Evolutionary conservation across 2,888 invertebrate species (phyloP).

Genomic region (Catocala nupta): DNA sequence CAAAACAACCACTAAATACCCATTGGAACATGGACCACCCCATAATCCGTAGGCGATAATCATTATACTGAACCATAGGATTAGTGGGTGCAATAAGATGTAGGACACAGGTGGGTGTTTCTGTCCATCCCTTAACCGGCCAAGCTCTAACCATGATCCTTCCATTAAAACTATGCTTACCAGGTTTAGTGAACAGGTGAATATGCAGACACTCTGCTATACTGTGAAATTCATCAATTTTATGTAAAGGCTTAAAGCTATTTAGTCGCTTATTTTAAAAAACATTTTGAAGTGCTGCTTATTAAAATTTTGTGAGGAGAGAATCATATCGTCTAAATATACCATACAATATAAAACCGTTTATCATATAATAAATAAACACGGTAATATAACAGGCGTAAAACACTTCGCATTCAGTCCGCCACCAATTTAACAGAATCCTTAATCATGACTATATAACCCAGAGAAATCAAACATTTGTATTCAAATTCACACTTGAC

Average conservation of each 20-base stretch:
- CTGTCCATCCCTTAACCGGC: neutral
- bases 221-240: too few species aligned
- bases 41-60: constrained; percentile 13
- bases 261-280: too few species aligned
- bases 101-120: constrained; percentile 6
- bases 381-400: constrained; percentile 4
- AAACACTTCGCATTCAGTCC: constrained; percentile 40
- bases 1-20: neutral
- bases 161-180: too few species aligned
- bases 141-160: too few species aligned
- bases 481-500: constrained; percentile 51
- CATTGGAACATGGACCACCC: neutral
- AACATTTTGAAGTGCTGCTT: too few species aligned
- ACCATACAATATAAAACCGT: too few species aligned
- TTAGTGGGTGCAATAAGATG: constrained; percentile 7
- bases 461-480: constrained; percentile 51
- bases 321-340: too few species aligned
- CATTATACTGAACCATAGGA: constrained; percentile 13
- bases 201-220: too few species aligned
- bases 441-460: constrained; percentile 45
- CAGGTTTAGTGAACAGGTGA: too few species aligned
- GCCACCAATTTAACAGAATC: constrained; percentile 39
- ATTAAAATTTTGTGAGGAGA: too few species aligned
- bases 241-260: too few species aligned
- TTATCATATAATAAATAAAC: constrained; percentile 2